Evolutionary conservation across 35 echinoderm and acorn worm genomes (phyloP), one percentile per base, ranked within the genome.

Genomic region (Apostichopus japonicus): DNA sequence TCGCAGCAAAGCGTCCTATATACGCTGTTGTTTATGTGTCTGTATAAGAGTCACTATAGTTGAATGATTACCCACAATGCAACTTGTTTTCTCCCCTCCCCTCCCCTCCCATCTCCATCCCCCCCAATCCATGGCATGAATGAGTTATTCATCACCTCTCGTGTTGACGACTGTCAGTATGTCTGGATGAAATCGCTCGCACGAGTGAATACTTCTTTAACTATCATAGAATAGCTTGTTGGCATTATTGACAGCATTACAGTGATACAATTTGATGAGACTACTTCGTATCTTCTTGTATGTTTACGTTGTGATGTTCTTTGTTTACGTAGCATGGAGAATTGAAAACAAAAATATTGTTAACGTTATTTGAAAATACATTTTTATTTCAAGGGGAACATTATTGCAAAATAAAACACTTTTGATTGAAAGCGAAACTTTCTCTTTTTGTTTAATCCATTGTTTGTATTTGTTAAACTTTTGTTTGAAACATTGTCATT

Each of bases 331-430:
- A 84, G 80, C 80, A 84, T 84, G 80, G 70, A 73, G 70, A 73
- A 73, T 73, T 73, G 15, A 22, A 73, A 17, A 73, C 10, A 75
- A 75, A 75, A 84, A 84, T 51, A 80, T 10, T 84, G 56, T 84
- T 57, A 84, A 84, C 56, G 81, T 84, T 84, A 84, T 84, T 84
- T 57, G 81, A 84, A 58, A 58, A 84, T 57, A n/a, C 17, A 54
- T 84, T 84, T 84, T 61, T 59, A 84, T 84, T 84, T 84, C 81
- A 57, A 84, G 81, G 81, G 81, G 81, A 84, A 84, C 81, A 84
- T 84, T 84, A 57, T 57, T 84, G 53, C 53, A 16, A 84, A 84
- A 23, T 22, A 56, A 55, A 84, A 54, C 33, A 84, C 54, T 84
- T 84, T 84, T 84, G 81, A 84, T 57, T 84, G 81, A 84, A 21